phyloP scores from a whole-genome alignment of 1,140 invertebrate genomes.

The Ctenoplectra terminalis region DNA sequence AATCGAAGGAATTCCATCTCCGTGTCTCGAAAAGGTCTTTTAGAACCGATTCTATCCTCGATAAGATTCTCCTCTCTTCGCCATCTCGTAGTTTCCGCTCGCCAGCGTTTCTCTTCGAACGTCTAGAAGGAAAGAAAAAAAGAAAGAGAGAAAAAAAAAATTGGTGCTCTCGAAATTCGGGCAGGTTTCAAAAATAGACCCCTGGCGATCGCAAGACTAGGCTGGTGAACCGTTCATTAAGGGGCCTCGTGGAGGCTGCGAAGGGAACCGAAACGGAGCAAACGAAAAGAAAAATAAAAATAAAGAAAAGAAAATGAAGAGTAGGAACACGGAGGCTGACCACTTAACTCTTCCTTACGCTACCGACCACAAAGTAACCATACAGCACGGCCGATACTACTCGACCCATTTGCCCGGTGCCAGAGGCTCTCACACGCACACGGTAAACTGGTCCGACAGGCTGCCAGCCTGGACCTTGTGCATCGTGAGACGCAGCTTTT shows the following conservation, averaged over 20 bases:
- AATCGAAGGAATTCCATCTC: not conserved
- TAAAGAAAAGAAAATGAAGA: not conserved
- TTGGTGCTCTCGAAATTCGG: not conserved
- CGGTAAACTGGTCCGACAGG: slow-evolving; percentile 19
- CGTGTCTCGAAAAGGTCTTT: not conserved
- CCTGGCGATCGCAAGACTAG: not conserved
- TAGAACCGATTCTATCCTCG: not conserved
- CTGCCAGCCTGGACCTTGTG: not conserved
- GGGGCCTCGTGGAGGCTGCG: not conserved
- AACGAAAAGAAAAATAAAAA: not conserved
- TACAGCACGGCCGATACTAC: slow-evolving; percentile 20
- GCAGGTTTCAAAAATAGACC: slow-evolving; percentile 33
- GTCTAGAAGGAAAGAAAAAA: not conserved
- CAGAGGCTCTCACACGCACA: slow-evolving; percentile 27
- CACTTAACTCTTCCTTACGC: slow-evolving; percentile 53
- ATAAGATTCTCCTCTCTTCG: not conserved
- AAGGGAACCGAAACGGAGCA: not conserved
- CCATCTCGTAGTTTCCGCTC: not conserved
- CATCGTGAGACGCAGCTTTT: slow-evolving; percentile 61
- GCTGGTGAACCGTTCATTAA: slow-evolving; percentile 36
- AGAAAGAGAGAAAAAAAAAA: not conserved
- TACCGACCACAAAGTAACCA: slow-evolving; percentile 42
- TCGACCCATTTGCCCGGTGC: slow-evolving; percentile 32
- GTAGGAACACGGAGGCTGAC: slow-evolving; percentile 11
- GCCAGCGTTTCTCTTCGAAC: no score